Conservation (phyloP, 2,797 vertebrate genomes). For the Emydoidea blandingii region DNA sequence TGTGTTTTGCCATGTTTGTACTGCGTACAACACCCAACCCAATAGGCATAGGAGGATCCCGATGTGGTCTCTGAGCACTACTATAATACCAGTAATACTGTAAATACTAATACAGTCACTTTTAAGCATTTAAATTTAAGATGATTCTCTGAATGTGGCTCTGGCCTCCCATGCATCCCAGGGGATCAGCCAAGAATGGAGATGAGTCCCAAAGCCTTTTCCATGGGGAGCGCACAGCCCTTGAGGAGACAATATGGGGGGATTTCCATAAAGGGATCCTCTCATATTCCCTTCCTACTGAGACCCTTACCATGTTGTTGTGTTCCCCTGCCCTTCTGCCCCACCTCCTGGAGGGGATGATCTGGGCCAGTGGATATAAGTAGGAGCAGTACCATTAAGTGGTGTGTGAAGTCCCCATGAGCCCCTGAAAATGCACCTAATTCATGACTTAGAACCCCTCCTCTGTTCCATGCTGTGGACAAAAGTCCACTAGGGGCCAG, state of each 20-base stretch:
- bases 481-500: background rate
- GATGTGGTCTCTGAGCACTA: background rate
- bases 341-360: background rate
- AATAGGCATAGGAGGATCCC: background rate
- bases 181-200: background rate
- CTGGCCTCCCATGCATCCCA: background rate
- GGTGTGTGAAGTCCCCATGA: background rate
- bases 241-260: background rate
- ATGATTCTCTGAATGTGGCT: background rate
- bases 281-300: background rate
- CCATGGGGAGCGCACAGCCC: background rate
- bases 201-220: background rate
- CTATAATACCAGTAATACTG: background rate
- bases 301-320: background rate
- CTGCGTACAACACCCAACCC: background rate
- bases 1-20: background rate
- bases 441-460: background rate
- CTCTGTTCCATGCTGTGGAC: background rate
- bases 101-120: background rate
- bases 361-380: background rate
- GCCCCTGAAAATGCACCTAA: rapidly evolving
- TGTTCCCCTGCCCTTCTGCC: background rate
- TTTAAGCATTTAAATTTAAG: background rate
- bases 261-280: background rate
- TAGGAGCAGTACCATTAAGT: background rate